Evolutionary conservation across 2,888 invertebrate genomes (phyloP), one percentile per base, ranked within the genome.

Genomic region (Hesperia comma): DNA sequence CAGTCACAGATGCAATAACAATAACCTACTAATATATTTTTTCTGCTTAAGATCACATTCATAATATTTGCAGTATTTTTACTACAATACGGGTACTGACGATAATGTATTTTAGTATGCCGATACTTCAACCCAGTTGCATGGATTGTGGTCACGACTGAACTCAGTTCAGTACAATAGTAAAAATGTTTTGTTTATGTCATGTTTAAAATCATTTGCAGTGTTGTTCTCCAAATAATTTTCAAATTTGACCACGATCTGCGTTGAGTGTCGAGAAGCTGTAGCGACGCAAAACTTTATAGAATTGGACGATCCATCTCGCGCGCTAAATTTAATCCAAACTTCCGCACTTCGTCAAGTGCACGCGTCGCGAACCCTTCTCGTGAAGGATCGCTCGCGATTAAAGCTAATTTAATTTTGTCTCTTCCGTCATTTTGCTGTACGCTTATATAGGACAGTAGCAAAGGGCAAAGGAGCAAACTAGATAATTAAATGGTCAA

Each of bases 331-430:
- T 87, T 87, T 85, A 85, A 88, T 87, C 84, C 84, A 84, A 89
- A 88, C 83, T 88, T 88, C 85, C 78, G 77, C 81, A 77, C 85
- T 87, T 78, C 81, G 79, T 86, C 85, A 86, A 84, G 81, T 71
- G 76, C 73, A 70, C 73, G 77, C 73, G 77, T 72, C 71, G 79
- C 75, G 76, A 49, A 19, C 49, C 49, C 75, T 71, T 77, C 77
- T 75, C 71, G 74, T 68, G 70, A 63, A 74, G 74, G 60, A 49
- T 60, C 21, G 32, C 74, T 77, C 80, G 84, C 81, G 46, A 55
- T 63, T 63, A 54, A 10, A 19, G 33, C 61, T n/a, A 51, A 53
- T 46, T 54, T 7, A 40, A 49, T 17, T 53, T 41, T 62, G 53
- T 46, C 43, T 55, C 63, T 54, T 54, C 26, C 53, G 32, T 46